A percentile compares a stretch with the other conserved stretches of the same genome.
phyloP scores from a whole-genome alignment of 2,113 vertebrate genomes.

The Uria lomvia region DNA sequence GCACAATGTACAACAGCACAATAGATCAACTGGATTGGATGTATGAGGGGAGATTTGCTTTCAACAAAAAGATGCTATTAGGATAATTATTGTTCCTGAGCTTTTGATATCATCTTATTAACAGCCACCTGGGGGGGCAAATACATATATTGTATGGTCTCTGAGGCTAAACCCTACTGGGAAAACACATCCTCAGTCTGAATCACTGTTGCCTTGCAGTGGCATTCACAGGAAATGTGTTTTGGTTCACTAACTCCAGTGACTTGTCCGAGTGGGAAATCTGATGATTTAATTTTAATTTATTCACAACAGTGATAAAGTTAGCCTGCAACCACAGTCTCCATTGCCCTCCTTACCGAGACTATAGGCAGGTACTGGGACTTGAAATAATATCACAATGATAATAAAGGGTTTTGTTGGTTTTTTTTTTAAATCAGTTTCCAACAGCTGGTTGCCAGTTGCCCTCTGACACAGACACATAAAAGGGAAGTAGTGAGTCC shows the following conservation, averaged over 20 bases:
- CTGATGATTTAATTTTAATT: background rate
- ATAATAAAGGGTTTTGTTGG: constrained; percentile 61
- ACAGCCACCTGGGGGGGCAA: background rate
- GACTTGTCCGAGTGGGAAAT: background rate
- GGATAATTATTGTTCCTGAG: background rate
- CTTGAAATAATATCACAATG: constrained; percentile 35
- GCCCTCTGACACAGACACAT: constrained; percentile 81
- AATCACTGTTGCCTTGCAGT: background rate
- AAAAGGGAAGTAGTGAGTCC: constrained; percentile 82
- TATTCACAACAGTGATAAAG: constrained; percentile 28
- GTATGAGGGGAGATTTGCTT: background rate
- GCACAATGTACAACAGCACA: background rate
- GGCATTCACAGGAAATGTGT: background rate
- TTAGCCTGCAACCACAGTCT: background rate
- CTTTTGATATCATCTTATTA: background rate
- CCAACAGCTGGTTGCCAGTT: constrained; percentile 91
- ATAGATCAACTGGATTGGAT: accelerated
- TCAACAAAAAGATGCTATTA: background rate
- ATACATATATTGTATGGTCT: background rate
- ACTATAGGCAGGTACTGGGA: constrained; percentile 32
- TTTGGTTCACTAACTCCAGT: background rate
- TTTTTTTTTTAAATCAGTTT: constrained; percentile 65
- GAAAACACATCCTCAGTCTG: background rate
- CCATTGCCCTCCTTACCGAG: background rate
- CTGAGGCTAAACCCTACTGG: background rate